A percentile compares a stretch with the other conserved stretches of the same genome.
Evolutionary conservation across 2,888 invertebrate species (phyloP).

Genomic region (Pristionchus mayeri): DNA sequence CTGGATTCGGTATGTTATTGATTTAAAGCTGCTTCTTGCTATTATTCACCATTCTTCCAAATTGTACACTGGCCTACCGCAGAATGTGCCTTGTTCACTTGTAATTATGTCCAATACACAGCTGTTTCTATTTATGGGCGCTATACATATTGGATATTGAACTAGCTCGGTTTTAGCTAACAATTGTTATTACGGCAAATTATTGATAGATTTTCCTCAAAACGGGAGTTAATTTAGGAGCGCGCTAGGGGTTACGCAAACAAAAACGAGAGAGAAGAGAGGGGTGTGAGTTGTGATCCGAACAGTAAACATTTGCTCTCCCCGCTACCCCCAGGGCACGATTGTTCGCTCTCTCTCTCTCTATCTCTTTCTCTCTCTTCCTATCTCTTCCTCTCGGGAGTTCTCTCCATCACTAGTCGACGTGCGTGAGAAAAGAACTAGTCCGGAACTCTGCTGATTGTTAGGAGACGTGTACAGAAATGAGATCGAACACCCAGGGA

Average conservation of each 20-base stretch:
- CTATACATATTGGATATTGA: no score
- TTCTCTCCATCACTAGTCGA: constrained; percentile 3
- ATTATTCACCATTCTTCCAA: no score
- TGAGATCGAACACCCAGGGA: constrained; percentile 15
- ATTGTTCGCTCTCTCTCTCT: not conserved
- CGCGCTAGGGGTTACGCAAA: constrained; percentile 6
- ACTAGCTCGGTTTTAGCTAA: no score
- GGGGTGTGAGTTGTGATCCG: constrained; percentile 22
- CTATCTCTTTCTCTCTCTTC: not conserved
- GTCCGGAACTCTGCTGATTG: not conserved
- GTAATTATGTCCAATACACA: no score
- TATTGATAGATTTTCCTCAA: not conserved
- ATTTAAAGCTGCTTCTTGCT: no score
- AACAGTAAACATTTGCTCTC: constrained; percentile 13
- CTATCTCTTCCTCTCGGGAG: not conserved
- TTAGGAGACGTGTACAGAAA: not conserved
- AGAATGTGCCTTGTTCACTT: no score
- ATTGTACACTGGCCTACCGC: no score
- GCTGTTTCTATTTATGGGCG: not conserved
- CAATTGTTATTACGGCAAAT: not conserved
- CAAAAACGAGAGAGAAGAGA: not conserved
- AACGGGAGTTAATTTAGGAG: not conserved
- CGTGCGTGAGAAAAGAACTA: not conserved
- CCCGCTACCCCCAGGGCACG: not conserved
- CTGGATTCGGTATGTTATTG: constrained; percentile 41